These are phyloP conservation scores for Myxocyprinus asiaticus DNA, from an alignment of 2,113 vertebrate genomes.

Conservation along the genomic window DNA sequence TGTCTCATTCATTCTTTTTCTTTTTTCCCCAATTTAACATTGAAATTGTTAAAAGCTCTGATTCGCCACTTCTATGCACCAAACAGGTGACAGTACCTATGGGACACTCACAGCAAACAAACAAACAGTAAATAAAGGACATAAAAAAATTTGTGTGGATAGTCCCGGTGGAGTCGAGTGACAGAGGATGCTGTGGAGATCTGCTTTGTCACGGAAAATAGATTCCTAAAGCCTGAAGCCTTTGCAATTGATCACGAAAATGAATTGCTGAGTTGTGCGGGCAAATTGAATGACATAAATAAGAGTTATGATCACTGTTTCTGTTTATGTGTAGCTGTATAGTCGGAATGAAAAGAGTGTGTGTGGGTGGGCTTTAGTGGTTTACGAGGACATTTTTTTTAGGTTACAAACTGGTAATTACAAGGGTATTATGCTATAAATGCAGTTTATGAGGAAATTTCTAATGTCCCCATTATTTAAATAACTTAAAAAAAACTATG, in stretches of 20 bases:
- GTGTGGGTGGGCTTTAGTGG: constrained; percentile 19
- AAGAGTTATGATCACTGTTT: constrained; percentile 70
- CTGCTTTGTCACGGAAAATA: constrained; percentile 61
- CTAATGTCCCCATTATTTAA: no score
- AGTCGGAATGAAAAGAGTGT: constrained; percentile 27
- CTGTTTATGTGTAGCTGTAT: constrained; percentile 63
- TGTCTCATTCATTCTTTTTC: background rate
- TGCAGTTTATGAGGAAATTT: no score
- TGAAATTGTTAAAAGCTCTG: background rate
- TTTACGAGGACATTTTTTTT: no score
- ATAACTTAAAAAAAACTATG: no score
- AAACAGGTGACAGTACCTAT: no score
- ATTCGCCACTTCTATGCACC: background rate
- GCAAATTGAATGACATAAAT: constrained; percentile 77
- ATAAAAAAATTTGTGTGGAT: no score
- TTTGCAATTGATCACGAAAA: constrained; percentile 79
- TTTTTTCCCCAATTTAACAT: background rate
- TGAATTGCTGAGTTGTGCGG: constrained; percentile 66
- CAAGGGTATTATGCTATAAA: no score
- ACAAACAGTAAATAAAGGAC: background rate
- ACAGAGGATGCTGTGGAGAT: constrained; percentile 43
- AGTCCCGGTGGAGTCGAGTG: no score
- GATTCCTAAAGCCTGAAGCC: constrained; percentile 72
- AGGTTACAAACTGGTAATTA: no score
- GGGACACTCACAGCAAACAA: no score